Evolutionary conservation across 2,797 vertebrate genomes (phyloP).

Genomic region (Sciaenops ocellatus): DNA sequence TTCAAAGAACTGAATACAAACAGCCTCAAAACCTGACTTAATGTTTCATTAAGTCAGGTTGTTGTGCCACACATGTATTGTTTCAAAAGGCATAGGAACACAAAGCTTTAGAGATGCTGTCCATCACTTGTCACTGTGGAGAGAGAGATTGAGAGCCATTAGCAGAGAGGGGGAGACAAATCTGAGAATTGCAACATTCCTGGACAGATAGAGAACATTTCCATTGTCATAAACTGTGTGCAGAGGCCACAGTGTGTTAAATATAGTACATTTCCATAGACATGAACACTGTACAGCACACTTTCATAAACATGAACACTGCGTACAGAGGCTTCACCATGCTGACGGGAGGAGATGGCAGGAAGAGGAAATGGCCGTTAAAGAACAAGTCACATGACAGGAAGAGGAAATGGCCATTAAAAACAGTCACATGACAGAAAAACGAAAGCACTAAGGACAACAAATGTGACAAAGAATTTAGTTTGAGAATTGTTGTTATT

Average conservation of each 20-base stretch:
- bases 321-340: conserved; percentile 91
- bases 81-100: conserved; percentile 82
- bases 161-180: conserved; percentile 83
- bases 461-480: conserved; percentile 90
- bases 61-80: conserved; percentile 72
- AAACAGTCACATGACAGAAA: conserved; percentile 85
- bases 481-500: conserved; percentile 85
- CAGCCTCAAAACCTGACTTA: conserved; percentile 69
- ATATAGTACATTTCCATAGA: conserved; percentile 80
- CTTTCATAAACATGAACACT: conserved; percentile 88
- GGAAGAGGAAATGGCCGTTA: conserved; percentile 88
- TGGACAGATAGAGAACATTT: conserved; percentile 74
- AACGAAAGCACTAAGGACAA: conserved; percentile 91
- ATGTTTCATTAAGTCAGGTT: conserved; percentile 72
- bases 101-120: conserved; percentile 84
- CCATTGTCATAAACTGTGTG: conserved; percentile 84
- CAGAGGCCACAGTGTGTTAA: conserved; percentile 76
- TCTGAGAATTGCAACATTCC: conserved; percentile 71
- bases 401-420: conserved; percentile 86
- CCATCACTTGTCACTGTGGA: conserved; percentile 86
- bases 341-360: conserved; percentile 89
- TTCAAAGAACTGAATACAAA: conserved; percentile 59
- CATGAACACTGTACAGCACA: conserved; percentile 87
- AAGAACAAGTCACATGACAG: conserved; percentile 84
- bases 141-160: conserved; percentile 87